Conservation (phyloP, 2,797 vertebrate genomes). For the Benthosema pterotum region DNA sequence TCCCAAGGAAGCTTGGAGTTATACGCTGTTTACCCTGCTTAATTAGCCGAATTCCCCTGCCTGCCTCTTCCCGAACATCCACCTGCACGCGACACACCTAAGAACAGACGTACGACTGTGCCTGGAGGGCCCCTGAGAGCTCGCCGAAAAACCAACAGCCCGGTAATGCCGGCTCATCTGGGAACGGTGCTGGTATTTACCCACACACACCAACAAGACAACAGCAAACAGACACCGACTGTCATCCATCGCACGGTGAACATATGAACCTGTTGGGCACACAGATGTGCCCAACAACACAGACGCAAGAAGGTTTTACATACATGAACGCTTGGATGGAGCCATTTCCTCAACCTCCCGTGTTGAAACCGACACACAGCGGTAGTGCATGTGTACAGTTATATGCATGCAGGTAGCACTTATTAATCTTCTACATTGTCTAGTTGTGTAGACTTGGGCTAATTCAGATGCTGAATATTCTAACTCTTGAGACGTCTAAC, state of each 20-base stretch:
- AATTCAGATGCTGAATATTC: too few species aligned
- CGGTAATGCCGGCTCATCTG: constrained; percentile 71
- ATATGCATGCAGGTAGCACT: too few species aligned
- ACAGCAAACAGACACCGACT: constrained; percentile 66
- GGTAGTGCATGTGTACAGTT: too few species aligned
- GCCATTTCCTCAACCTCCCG: too few species aligned
- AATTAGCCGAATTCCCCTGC: constrained; percentile 81
- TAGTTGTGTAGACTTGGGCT: too few species aligned
- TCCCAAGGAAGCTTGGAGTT: constrained; percentile 37
- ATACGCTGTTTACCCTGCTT: constrained; percentile 76
- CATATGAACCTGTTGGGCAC: not conserved
- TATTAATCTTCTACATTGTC: too few species aligned
- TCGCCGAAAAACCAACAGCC: constrained; percentile 70
- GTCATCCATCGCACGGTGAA: constrained; percentile 33
- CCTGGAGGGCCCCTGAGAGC: constrained; percentile 56
- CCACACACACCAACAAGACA: constrained; percentile 56
- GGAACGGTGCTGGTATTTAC: constrained; percentile 71
- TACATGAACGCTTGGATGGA: too few species aligned
- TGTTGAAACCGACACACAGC: too few species aligned
- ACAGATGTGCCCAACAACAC: too few species aligned
- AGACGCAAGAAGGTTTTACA: too few species aligned
- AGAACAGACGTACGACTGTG: constrained; percentile 72
- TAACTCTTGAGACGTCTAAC: too few species aligned
- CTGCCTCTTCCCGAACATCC: constrained; percentile 58
- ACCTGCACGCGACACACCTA: constrained; percentile 76